Evolutionary conservation across 2,888 invertebrate genomes (phyloP), one percentile per base, ranked within the genome.

Genomic region (Tipula confusa): DNA sequence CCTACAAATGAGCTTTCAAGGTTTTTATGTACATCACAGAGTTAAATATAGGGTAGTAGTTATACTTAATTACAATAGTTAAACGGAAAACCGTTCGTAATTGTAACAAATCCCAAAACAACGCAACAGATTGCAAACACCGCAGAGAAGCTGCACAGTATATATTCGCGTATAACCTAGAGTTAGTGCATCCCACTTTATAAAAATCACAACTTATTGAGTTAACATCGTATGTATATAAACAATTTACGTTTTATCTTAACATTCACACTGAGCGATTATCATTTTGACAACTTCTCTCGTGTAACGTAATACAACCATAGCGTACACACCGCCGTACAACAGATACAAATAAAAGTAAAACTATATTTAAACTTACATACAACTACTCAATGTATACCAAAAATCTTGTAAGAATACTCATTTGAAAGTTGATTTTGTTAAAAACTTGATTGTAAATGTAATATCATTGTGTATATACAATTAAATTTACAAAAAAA

Each of bases 391-490:
- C 9, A 43, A 64, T n/a, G 15, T 43, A 15, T 9, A 64, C 64
- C 11, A 64, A 64, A 64, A 5, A 64, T 64, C 64, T 64, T 64
- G 24, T 24, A 24, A 64, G 64, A 9, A 2, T 64, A 64, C 64
- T 64, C 9, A 64, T 64, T 64, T 64, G 64, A 64, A 64, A 64
- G 64, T 64, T 64, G 64, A 64, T 64, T 64, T 64, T 3, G 24
- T 64, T 64, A 64, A n/a, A n/a, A 64, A 64, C 64, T 64, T 64
- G 64, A 64, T 64, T 64, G 64, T 64, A 64, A 64, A 64, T 64
- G 64, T 43, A 15, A 36, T 36, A 2, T 36, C 1, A 36, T 9
- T n/a, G 2, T 43, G 4, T 15, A 5, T 64, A 64, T 9, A 24
- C 48, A 9, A 18, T 18, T 43, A 43, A 36, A 33, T 33, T 33